A percentile compares a stretch with the other conserved stretches of the same genome.
phyloP scores from a whole-genome alignment of 1,140 invertebrate genomes.

The Caenorhabditis tropicalis region DNA sequence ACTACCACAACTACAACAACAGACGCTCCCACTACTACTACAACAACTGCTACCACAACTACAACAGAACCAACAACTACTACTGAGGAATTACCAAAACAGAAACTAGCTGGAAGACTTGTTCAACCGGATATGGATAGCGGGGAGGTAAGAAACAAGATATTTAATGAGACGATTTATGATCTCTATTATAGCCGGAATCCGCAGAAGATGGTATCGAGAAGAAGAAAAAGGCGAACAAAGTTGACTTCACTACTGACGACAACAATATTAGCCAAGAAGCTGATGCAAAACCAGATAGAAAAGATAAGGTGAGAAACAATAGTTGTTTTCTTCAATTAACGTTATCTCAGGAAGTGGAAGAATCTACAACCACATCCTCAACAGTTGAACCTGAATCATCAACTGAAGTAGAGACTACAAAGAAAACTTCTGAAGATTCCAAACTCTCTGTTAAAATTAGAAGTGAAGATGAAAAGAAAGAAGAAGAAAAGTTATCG shows the following conservation, averaged over 20 bases:
- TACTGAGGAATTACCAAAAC: constrained; percentile 18
- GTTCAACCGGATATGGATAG: constrained; percentile 37
- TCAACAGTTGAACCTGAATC: background rate
- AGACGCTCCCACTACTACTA: background rate
- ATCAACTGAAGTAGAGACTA: background rate
- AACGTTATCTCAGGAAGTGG: background rate
- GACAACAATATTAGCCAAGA: constrained; percentile 23
- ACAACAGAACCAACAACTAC: constrained; percentile 23
- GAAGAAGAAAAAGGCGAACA: constrained; percentile 7
- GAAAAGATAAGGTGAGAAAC: background rate
- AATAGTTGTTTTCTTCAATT: background rate
- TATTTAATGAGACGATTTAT: constrained; percentile 14
- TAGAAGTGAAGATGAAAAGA: constrained; percentile 16
- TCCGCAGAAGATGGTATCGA: constrained; percentile 16
- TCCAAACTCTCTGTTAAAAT: background rate
- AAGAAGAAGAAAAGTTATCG: background rate
- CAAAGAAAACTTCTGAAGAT: background rate
- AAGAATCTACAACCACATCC: background rate
- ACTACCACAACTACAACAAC: background rate
- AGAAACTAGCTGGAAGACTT: background rate
- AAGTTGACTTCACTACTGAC: constrained; percentile 5
- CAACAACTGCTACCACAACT: background rate
- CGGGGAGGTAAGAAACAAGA: constrained; percentile 6
- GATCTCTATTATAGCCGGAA: constrained; percentile 25
- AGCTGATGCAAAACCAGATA: background rate